Evolutionary conservation across 2,888 invertebrate genomes (phyloP), one percentile per base, ranked within the genome.

Genomic region (Xylota sylvarum): DNA sequence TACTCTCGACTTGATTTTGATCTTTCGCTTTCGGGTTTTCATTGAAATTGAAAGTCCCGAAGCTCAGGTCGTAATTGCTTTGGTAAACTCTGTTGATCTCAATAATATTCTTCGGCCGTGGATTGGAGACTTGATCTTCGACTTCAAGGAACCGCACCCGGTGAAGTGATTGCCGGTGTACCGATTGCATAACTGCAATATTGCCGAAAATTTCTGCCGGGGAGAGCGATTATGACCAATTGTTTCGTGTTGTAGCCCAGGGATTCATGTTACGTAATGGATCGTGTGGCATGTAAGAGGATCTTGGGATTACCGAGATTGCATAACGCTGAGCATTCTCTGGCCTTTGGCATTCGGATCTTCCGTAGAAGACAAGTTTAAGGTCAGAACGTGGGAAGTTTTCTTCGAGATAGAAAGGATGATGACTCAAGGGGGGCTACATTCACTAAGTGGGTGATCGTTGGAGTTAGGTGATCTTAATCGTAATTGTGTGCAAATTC

Each of bases 21-120:
- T 56, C 62, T 52, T 69, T 79, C 56, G 48, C 74, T 70, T 74
- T 79, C 78, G 80, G 80, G 37, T 37, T 60, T 70, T 40, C 46
- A 62, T 40, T 37, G 76, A 85, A 85, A 80, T 40, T 40, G 81
- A 85, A 80, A 85, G 76, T 60, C 14, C 40, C 23, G 37, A 76
- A 76, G 67, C 43, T 74, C 27, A 46, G 30, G 32, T 37, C 37
- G 35, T 62, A 62, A 65, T 67, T 60, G 58, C 40, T 19, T 37
- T 10, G 56, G 67, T 73, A 56, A 58, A 78, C 52, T 82, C 70
- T 55, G 60, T 23, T 73, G 58, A 78, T 72, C 65, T 56, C 72
- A 62, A 52, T 72, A 60, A 52, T 72, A 43, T 65, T 73, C 23
- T 30, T 60, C 14, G 9, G 40, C 6, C n/a, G n/a, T n/a, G 43